Base-by-base conservation (phyloP, 2,797 vertebrate species). In the Cephalopachus bancanus region DNA sequence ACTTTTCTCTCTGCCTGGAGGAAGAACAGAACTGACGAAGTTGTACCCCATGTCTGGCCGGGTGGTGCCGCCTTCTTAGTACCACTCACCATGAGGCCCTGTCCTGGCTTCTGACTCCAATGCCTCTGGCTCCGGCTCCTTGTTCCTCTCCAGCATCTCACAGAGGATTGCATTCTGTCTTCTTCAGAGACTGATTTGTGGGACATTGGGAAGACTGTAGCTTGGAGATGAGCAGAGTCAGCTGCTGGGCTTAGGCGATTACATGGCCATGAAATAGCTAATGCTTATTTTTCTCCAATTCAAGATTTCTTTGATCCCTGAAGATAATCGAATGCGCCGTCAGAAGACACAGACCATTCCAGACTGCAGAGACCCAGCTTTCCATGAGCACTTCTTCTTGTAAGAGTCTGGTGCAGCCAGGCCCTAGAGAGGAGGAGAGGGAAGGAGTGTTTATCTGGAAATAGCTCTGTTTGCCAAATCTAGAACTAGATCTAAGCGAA, bases 371-470 rank as follows among this genome's bases (percentile, higher is more conserved):
- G 97, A 98, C 74, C 99, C 99, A 0, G 57, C 98, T 92, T 99
- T 99, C 97, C 98, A 98, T 0, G 98, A 98, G 96, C 98, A 96
- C 79, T 99, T 99, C 94, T 92, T 98, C 69, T 98, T 99, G 99
- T 99, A 97, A 99, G 99, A 49, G 67, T 65, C 81, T 37, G 67
- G 57, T 2, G 33, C 83, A 5, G 51, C 67, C 3, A 0, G 33
- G 44, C 64, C 83, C 94, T 83, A 0, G 1, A 67, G 72, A 86
- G 83, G 67, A 93, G 91, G 67, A 93, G 91, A 78, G 89, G 87
- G 89, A 28, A 94, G 95, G 81, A 78, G 53, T 87, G 74, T 94
- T 94, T 97, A 89, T 78, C 87, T 96, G 89, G 92, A 88, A 87
- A 64, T n/a, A 57, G 26, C 49, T 69, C 88, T 59, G 37, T 55